These are phyloP conservation scores for Hippocampus abdominalis DNA, from an alignment of 2,113 vertebrate genomes.

Conservation along the genomic window DNA sequence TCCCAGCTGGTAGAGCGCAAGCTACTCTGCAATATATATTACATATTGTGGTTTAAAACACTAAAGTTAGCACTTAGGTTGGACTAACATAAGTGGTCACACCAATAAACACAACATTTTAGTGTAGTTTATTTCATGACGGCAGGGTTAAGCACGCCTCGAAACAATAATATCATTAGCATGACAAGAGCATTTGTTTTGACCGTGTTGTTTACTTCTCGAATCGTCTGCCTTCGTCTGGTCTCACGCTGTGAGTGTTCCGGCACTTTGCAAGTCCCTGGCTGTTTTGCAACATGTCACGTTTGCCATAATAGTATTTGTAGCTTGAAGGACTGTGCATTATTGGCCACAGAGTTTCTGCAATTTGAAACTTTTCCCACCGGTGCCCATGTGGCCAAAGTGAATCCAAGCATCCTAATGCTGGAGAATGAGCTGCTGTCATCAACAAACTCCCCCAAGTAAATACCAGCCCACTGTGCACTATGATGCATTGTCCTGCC, in stretches of 20 bases:
- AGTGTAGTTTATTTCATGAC: not conserved
- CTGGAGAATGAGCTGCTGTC: not conserved
- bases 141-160: not conserved
- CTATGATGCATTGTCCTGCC: not conserved
- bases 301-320: not conserved
- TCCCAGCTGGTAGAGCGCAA: not conserved
- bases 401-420: not conserved
- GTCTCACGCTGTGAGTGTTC: not conserved
- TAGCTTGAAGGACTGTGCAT: not conserved
- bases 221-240: not conserved
- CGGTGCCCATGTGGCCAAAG: not conserved
- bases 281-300: not conserved
- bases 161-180: not conserved
- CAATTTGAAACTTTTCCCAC: not conserved
- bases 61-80: not conserved
- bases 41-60: not conserved
- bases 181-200: not conserved
- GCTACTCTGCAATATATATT: not conserved
- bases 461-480: not conserved
- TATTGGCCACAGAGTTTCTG: not conserved
- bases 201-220: not conserved
- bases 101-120: not conserved
- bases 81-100: not conserved
- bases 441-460: not conserved
- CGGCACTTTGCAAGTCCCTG: not conserved